Evolutionary conservation across 2,797 vertebrate species (phyloP).

Genomic region (Gorsachius magnificus): DNA sequence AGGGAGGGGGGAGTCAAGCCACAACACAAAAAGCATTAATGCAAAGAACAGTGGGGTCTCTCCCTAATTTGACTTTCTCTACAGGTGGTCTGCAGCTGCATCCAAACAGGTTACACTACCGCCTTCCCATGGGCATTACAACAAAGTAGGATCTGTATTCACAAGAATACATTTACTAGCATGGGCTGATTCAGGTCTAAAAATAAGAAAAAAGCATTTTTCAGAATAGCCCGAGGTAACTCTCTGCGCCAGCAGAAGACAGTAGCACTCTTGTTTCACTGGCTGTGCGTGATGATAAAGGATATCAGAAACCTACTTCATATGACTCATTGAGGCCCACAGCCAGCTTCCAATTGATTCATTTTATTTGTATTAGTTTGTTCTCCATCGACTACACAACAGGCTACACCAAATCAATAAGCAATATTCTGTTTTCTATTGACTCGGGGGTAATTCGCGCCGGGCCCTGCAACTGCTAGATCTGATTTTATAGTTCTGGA

Average conservation of each 20-base stretch:
- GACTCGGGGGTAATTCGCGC: constrained; percentile 53
- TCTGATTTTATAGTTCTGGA: constrained; percentile 33
- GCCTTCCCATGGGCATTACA: constrained; percentile 78
- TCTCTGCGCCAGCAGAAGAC: constrained; percentile 81
- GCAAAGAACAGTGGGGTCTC: constrained; percentile 88
- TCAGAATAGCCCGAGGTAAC: constrained; percentile 90
- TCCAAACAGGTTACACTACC: constrained; percentile 85
- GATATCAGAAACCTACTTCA: constrained; percentile 84
- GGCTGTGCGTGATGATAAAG: constrained; percentile 83
- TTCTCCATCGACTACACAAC: constrained; percentile 63
- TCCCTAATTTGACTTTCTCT: constrained; percentile 95
- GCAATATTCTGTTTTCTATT: constrained; percentile 74
- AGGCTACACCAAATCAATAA: constrained; percentile 73
- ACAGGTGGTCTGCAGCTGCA: constrained; percentile 95
- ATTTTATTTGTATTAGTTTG: constrained; percentile 82
- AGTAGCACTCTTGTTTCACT: constrained; percentile 91
- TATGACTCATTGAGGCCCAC: constrained; percentile 87
- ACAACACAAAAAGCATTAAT: constrained; percentile 85
- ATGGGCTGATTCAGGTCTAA: constrained; percentile 85
- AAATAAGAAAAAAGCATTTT: constrained; percentile 86
- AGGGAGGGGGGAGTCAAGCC: constrained; percentile 74
- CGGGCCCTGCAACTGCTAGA: not conserved
- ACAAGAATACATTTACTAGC: constrained; percentile 81
- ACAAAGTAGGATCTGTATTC: constrained; percentile 82
- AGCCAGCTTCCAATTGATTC: constrained; percentile 83